A percentile compares a stretch with the other conserved stretches of the same genome.
These are phyloP conservation scores for Eumacrocentrus americanus DNA, from an alignment of 2,888 invertebrate genomes.

Conservation along the genomic window DNA sequence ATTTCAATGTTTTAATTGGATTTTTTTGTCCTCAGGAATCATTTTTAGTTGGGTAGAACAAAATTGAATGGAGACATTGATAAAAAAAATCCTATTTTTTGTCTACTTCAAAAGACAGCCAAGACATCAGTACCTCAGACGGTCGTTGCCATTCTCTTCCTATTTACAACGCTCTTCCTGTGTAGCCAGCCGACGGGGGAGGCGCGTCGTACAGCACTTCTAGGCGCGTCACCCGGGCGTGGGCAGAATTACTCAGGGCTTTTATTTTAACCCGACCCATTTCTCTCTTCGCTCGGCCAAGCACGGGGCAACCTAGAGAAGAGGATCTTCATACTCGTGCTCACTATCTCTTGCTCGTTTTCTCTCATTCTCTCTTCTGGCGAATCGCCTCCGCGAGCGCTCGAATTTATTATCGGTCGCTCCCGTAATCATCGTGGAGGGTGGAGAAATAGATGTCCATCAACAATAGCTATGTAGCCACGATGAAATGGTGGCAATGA, in stretches of 20 bases:
- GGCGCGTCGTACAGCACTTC: not conserved
- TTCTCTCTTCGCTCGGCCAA: conserved; percentile 38
- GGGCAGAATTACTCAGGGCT: conserved; percentile 46
- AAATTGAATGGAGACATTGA: no score
- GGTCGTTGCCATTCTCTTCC: conserved; percentile 24
- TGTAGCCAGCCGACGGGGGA: conserved; percentile 7
- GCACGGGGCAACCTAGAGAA: conserved; percentile 20
- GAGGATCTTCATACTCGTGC: not conserved
- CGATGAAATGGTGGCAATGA: conserved; percentile 11
- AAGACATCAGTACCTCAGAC: conserved; percentile 9
- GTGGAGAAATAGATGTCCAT: not conserved
- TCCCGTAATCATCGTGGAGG: conserved; percentile 12
- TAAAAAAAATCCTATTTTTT: not conserved
- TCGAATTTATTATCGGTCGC: conserved; percentile 29
- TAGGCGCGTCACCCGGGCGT: conserved; percentile 36
- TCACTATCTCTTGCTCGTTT: not conserved
- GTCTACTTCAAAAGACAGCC: not conserved
- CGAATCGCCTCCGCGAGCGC: conserved; percentile 37
- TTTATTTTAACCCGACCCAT: conserved; percentile 50
- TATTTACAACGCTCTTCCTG: conserved; percentile 27
- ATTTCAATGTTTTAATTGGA: no score
- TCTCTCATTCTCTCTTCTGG: conserved; percentile 13
- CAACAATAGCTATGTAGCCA: no score
- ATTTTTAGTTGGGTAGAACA: no score
- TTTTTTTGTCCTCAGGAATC: no score